Base-by-base conservation (phyloP, 2,113 vertebrate genomes). In the Leucopternis melanops region DNA sequence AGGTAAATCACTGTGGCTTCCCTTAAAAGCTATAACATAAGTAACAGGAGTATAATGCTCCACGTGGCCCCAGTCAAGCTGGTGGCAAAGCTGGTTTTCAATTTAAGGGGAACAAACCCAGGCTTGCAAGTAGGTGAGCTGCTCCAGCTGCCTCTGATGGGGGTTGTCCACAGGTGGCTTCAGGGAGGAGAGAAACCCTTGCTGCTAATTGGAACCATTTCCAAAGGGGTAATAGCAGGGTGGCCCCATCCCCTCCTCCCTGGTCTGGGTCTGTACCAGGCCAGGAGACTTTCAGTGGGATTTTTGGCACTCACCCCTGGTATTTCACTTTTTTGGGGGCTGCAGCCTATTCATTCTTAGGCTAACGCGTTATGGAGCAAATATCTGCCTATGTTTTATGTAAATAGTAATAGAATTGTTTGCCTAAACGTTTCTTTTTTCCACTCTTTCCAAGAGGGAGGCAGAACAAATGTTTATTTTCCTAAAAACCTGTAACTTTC, bases 31-130 rank as follows among this genome's bases (percentile, higher is more conserved):
- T 13, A 0, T 42, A 42, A 32, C 4, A 1, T 26, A 8, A 78
- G 12, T 17, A 57, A 69, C 5, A 52, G 17, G 5, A 79, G 13
- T 3, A 0, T 6, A 26, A 16, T 3, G 27, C 11, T 87, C 69
- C 42, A 42, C 0, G 0, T 44, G 14, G 58, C 16, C 38, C 59
- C 0, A 4, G 3, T 14, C 4, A 2, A 78, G 21, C 22, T 2
- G 2, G 25, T 38, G 44, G 29, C 63, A 66, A 85, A 86, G 50
- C 38, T 38, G 13, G 8, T 45, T 90, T 82, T 50, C 57, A 75
- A 16, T 29, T 13, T 20, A 44, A 80, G 32, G 16, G 29, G 22
- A 78, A 12, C 22, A 95, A 88, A 50, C 6, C 12, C 63, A 69
- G 18, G 26, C 49, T 69, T 38, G 36, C 6, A 3, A 26, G 22